phyloP scores from a whole-genome alignment of 2,797 vertebrate genomes.

The Australoheros facetus region DNA sequence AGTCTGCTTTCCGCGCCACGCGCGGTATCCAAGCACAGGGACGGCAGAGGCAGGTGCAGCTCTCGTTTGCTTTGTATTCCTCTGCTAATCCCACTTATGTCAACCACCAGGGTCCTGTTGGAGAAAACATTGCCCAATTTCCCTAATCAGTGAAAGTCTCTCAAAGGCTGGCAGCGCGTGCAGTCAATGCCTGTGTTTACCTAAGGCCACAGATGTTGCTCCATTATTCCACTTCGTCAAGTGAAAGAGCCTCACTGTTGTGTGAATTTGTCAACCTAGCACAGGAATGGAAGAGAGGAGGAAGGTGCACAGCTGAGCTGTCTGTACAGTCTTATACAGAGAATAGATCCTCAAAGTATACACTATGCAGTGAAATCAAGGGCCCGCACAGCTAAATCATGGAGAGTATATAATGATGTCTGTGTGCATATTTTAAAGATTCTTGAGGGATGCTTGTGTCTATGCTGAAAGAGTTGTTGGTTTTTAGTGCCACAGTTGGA shows the following conservation, averaged over 20 bases:
- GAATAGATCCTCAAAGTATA: not conserved
- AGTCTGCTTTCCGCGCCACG: constrained; percentile 16
- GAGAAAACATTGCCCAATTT: constrained; percentile 70
- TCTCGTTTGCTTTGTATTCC: constrained; percentile 61
- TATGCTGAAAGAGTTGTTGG: not conserved
- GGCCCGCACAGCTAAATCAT: not conserved
- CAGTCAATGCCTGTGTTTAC: constrained; percentile 59
- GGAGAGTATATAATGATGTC: not conserved
- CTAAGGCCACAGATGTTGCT: constrained; percentile 63
- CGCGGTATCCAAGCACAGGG: constrained; percentile 19
- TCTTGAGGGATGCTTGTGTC: rapidly evolving
- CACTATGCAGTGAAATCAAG: not conserved
- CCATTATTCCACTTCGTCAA: constrained; percentile 65
- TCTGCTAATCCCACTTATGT: constrained; percentile 68
- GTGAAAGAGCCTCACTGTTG: constrained; percentile 47
- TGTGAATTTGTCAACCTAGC: constrained; percentile 44
- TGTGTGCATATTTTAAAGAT: not conserved
- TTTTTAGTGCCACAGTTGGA: too few relatives aligned
- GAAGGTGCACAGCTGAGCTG: constrained; percentile 13
- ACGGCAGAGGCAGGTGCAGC: constrained; percentile 59
- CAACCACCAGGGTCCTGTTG: constrained; percentile 60
- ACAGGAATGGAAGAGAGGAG: not conserved
- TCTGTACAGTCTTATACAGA: constrained; percentile 14
- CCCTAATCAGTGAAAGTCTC: constrained; percentile 71
- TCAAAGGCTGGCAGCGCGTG: constrained; percentile 36